Percentiles rank a stretch among this genome's conserved stretches.
phyloP scores from a whole-genome alignment of 2,888 invertebrate genomes.

The Taenaris catops region DNA sequence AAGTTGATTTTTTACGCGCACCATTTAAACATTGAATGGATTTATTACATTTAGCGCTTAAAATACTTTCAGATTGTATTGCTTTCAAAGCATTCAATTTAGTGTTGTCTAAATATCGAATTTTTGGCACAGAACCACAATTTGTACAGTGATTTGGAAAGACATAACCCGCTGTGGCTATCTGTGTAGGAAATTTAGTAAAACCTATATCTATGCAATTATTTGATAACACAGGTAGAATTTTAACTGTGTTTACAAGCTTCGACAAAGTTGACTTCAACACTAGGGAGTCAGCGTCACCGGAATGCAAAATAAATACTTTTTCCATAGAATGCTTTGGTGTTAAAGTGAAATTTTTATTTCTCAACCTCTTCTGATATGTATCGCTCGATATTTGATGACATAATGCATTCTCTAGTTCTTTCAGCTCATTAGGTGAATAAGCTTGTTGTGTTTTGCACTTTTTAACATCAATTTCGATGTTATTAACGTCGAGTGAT shows the following conservation, averaged over 20 bases:
- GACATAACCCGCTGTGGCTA: conserved; percentile 54
- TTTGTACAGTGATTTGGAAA: conserved; percentile 29
- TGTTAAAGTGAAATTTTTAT: conserved; percentile 50
- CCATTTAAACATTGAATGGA: not conserved
- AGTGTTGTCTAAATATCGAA: conserved; percentile 5
- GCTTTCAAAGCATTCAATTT: not conserved
- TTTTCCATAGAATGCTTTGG: conserved; percentile 52
- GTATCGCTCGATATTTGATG: conserved; percentile 39
- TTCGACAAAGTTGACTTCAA: conserved; percentile 40
- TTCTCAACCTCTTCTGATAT: conserved; percentile 47
- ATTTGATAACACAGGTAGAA: conserved; percentile 35
- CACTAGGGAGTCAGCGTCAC: conserved; percentile 46
- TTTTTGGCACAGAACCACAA: conserved; percentile 20
- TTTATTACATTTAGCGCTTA: not conserved
- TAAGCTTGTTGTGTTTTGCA: conserved; percentile 24
- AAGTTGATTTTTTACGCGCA: not conserved
- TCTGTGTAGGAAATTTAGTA: conserved; percentile 45
- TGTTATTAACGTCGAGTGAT: conserved; percentile 10
- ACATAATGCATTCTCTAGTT: conserved; percentile 41
- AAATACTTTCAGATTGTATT: not conserved
- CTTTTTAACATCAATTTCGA: conserved; percentile 8
- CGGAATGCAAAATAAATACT: conserved; percentile 46
- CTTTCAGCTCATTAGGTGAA: conserved; percentile 37
- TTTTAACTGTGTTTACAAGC: conserved; percentile 31
- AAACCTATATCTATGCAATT: conserved; percentile 40